phyloP scores from a whole-genome alignment of 2,888 invertebrate species.

The Caenorhabditis sp. region DNA sequence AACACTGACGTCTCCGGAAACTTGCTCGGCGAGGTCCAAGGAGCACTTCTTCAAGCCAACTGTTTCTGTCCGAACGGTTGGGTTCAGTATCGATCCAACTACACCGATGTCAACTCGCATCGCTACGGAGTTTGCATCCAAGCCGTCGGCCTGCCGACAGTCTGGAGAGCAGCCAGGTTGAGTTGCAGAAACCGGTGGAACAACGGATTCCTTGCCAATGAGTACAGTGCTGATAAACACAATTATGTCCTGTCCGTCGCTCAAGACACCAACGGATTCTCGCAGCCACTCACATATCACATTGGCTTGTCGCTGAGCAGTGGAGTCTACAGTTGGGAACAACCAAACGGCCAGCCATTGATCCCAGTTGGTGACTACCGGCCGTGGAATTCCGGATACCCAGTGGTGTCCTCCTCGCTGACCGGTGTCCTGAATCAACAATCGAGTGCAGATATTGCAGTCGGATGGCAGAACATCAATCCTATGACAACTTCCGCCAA shows the following conservation, averaged over 20 bases:
- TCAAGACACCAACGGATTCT: constrained; percentile 31
- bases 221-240: constrained; percentile 48
- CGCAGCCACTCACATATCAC: constrained; percentile 41
- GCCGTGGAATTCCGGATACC: constrained; percentile 40
- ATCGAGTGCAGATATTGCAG: background rate
- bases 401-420: background rate
- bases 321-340: constrained; percentile 44
- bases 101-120: constrained; percentile 19
- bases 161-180: constrained; percentile 54
- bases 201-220: constrained; percentile 35
- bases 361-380: background rate
- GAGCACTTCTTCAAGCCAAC: constrained; percentile 58
- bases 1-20: constrained; percentile 46
- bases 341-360: constrained; percentile 16
- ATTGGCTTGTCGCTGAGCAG: constrained; percentile 30
- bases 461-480: constrained; percentile 51
- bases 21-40: constrained; percentile 56
- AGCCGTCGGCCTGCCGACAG: constrained; percentile 17
- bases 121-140: constrained; percentile 56
- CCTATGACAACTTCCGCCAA: constrained; percentile 16
- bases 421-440: constrained; percentile 34
- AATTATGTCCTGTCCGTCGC: constrained; percentile 20
- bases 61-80: constrained; percentile 62
- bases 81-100: constrained; percentile 40
- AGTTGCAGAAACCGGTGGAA: constrained; percentile 37